phyloP scores from a whole-genome alignment of 1,140 invertebrate genomes.

The Trichonephila clavipes region DNA sequence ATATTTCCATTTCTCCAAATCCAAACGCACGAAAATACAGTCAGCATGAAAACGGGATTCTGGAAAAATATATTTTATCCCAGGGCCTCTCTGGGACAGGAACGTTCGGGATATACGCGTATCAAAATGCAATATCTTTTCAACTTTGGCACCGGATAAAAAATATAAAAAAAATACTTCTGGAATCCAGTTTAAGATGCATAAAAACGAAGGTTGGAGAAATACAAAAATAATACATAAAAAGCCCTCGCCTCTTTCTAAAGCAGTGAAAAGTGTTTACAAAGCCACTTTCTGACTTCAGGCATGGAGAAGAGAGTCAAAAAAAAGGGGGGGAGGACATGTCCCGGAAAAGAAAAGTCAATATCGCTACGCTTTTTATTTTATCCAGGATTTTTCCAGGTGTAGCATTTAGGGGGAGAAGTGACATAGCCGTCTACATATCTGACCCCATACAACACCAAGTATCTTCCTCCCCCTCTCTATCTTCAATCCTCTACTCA shows the following conservation, averaged over 20 bases:
- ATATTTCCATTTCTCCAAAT: slow-evolving; percentile 12
- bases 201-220: background rate
- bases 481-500: no score
- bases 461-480: no score
- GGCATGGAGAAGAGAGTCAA: no score
- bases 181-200: slow-evolving; percentile 37
- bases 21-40: background rate
- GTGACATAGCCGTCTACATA: no score
- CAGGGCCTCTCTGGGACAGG: no score
- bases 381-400: no score
- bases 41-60: slow-evolving; percentile 35
- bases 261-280: slow-evolving; percentile 35
- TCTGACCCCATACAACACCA: no score
- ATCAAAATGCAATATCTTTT: slow-evolving; percentile 52
- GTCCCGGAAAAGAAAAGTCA: no score
- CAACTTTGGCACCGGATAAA: background rate
- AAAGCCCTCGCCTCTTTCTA: background rate
- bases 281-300: slow-evolving; percentile 29
- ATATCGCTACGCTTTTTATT: no score
- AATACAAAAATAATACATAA: background rate
- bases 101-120: background rate
- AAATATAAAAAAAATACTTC: background rate
- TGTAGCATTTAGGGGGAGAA: no score
- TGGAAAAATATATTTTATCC: background rate
- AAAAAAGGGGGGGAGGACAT: no score